Evolutionary conservation across 2,113 vertebrate species (phyloP).

Genomic region (Triplophysa dalaica): DNA sequence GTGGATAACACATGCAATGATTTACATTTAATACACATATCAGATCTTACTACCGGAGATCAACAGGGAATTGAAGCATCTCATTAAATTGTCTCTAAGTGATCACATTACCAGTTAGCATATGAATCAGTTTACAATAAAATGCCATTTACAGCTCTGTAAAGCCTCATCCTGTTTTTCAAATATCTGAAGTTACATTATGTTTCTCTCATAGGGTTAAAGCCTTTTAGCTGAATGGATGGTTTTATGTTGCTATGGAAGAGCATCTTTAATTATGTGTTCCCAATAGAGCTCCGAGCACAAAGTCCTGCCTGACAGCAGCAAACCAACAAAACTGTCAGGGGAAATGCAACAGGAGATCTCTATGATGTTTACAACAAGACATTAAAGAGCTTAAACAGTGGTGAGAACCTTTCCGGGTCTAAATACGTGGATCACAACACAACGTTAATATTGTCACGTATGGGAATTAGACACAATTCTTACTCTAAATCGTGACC

Average conservation of each 20-base stretch:
- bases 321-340: slow-evolving; percentile 6
- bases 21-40: too few species aligned
- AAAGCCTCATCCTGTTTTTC: not conserved
- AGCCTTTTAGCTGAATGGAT: slow-evolving; percentile 46
- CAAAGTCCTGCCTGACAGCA: slow-evolving; percentile 46
- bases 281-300: slow-evolving; percentile 51
- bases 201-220: not conserved
- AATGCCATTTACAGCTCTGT: not conserved
- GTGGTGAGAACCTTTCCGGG: not conserved
- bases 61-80: not conserved
- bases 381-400: slow-evolving; percentile 20
- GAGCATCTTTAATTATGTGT: slow-evolving; percentile 54
- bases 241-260: slow-evolving; percentile 62
- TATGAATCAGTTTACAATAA: not conserved
- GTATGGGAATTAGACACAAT: slow-evolving; percentile 1
- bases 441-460: slow-evolving; percentile 2
- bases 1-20: slow-evolving; percentile 33
- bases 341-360: not conserved
- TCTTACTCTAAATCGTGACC: slow-evolving; percentile 87
- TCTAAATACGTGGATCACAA: not conserved
- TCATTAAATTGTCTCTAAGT: not conserved
- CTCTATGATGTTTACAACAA: not conserved
- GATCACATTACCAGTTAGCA: not conserved
- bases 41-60: not conserved
- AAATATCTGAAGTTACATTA: not conserved